Evolutionary conservation across 1,140 invertebrate genomes (phyloP), one percentile per base, ranked within the genome.

Genomic region (Meloidogyne chitwoodi): DNA sequence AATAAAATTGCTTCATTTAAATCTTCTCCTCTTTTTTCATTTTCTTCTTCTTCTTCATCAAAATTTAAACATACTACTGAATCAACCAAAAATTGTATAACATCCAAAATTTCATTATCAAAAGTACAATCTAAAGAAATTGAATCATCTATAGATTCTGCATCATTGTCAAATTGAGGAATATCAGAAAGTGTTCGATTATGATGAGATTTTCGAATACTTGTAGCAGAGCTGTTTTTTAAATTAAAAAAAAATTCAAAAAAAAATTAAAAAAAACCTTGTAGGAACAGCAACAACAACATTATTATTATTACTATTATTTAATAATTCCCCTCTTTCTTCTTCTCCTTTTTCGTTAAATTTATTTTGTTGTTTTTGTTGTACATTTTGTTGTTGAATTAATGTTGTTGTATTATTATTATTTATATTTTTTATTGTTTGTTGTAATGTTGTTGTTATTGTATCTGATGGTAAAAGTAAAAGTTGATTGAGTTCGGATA

Each of bases 151-250:
- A 84, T 29, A 38, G 84, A 81, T 44, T 84, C 83, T 6, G 74
- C 82, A 63, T 83, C 82, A 31, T 81, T 71, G 66, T 84, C 83
- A 77, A 84, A 84, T 31, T 84, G 82, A n/a, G 83, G 83, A 77
- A 84, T 86, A 44, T 86, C 83, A 12, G 79, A 81, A 27, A 84
- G 63, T 26, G 80, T 83, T 62, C 82, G 48, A 2, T 81, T 80
- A 62, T 84, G 79, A 8, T 27, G 56, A 41, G 76, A 75, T 26
- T 62, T 74, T 14, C 71, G 12, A 61, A 14, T 38, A 22, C 8
- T 72, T 11, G 24, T 56, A 19, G 6, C 16, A 38, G 73, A 66
- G 16, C 74, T 31, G 11, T 26, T 44, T 24, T 70, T 26, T 31
- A n/a, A n/a, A 31, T 31, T 31, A 31, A 31, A 31, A 31, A 31